Base-by-base conservation (phyloP, 2,113 vertebrate species). In the Peromyscus leucopus region DNA sequence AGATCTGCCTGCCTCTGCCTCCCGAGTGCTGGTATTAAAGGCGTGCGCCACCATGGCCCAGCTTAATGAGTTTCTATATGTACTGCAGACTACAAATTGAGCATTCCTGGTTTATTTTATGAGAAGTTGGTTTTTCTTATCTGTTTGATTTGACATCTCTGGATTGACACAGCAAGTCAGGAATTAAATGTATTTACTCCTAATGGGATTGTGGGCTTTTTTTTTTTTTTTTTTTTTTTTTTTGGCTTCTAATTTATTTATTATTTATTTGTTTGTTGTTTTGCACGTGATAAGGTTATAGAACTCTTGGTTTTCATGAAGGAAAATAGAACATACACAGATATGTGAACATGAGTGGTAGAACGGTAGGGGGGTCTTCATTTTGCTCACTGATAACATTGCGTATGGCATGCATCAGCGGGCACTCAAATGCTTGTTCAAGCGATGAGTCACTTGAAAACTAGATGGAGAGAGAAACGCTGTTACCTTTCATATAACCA, bases 21-120 rank as follows among this genome's bases (percentile, higher is more conserved):
- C 46, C 46, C 46, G 46, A 48, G 46, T 48, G 46, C 46, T 48
- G 46, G 46, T 5, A 48, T 48, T 48, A 48, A 48, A 48, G 46
- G 46, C 46, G 6, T 48, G 46, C 7, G 4, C 46, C 46, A 48
- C 46, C 46, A 48, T 4, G 5, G 46, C 46, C 46, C 46, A 4
- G 46, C 46, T 48, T 48, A 48, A 48, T 51, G 69, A 74, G 8
- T 89, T n/a, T 39, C 61, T 95, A 1, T 90, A 85, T 85, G 24
- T 31, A 72, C 28, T 21, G 31, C 19, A 82, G 26, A 92, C 36
- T 89, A 63, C 89, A 89, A 39, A 78, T 39, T 92, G 79, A 7
- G 19, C 95, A 31, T 65, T 96, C n/a, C 3, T 86, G 78, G 63
- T 19, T 19, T 67, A 39, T 51, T 75, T 85, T 91, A 51, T 96